Evolutionary conservation across 2,888 invertebrate species (phyloP), one percentile per base, ranked within the genome.

Genomic region (Phanerotoma sp.): DNA sequence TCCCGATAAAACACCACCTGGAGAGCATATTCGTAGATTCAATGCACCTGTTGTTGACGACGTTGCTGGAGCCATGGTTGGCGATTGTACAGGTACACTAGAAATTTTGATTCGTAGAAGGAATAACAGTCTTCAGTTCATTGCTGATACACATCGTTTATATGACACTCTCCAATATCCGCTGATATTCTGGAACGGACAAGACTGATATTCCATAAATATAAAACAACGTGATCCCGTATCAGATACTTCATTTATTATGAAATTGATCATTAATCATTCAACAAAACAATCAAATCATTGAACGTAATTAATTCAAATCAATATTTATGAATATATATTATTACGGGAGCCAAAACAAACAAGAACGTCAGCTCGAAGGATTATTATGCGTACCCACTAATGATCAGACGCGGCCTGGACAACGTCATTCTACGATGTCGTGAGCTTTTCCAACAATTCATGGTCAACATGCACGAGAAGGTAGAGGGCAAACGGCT

Each of bases 401-500:
- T 25, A 25, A 25, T 25, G 25, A 9, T 25, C 54, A 52, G 69
- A 13, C 30, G n/a, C n/a, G n/a, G 56, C 41, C 28, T 18, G 37
- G 57, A 63, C 16, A 72, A 72, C 54, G 44, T 64, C 53, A 63
- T 76, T 32, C 48, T 69, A 10, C 28, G 32, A 40, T 53, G 21
- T 60, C 64, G 70, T 15, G 45, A 56, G 22, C 54, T 76, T 4
- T 71, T 66, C 49, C 67, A 73, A 42, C 74, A 76, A 58, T 76
- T 60, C 56, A 50, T 65, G n/a, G 75, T 77, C 28, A 71, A 77
- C 57, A 73, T 73, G 73, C 76, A 73, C 54, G 73, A 59, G 2
- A 76, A 76, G 66, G 66, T 77, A 9, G 74, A 77, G 58, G 68
- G 62, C 5, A 73, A 75, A 66, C 67, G 72, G 30, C 53, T 76